A percentile compares a stretch with the other conserved stretches of the same genome.
phyloP scores from a whole-genome alignment of 2,888 invertebrate genomes.

The Pristionchus arcanus region DNA sequence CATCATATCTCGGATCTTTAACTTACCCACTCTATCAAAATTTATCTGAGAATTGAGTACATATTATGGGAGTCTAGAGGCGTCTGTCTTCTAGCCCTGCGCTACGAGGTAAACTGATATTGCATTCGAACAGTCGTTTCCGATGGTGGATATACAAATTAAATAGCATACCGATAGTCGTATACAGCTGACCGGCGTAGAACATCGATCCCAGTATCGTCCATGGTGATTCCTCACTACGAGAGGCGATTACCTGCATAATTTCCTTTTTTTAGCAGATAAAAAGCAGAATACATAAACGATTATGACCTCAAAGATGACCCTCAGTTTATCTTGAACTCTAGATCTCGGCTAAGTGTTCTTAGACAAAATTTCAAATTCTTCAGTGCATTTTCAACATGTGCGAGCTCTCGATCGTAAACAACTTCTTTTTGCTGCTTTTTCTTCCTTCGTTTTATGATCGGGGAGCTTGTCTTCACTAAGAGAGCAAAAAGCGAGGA shows the following conservation, averaged over 20 bases:
- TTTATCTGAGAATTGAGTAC: no score
- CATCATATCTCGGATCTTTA: not conserved
- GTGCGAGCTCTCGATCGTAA: not conserved
- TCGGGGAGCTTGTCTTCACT: not conserved
- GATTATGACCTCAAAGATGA: not conserved
- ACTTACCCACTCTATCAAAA: no score
- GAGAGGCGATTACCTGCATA: conserved; percentile 69
- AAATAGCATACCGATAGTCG: conserved; percentile 72
- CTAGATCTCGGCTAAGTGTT: not conserved
- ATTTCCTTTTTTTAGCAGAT: not conserved
- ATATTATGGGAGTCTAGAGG: no score
- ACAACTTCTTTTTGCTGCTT: not conserved
- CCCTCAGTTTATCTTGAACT: not conserved
- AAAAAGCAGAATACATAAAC: not conserved
- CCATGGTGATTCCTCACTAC: conserved; percentile 72
- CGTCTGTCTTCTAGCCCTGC: no score
- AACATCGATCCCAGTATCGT: conserved; percentile 76
- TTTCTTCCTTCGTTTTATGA: conserved; percentile 5
- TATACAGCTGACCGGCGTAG: conserved; percentile 78
- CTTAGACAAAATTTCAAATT: not conserved
- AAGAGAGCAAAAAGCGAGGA: not conserved
- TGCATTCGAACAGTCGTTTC: no score
- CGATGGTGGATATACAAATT: not conserved
- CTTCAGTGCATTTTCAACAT: conserved; percentile 10
- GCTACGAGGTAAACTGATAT: not conserved